Base-by-base conservation (phyloP, 2,113 vertebrate species). In the Genyomyrus donnyi region DNA sequence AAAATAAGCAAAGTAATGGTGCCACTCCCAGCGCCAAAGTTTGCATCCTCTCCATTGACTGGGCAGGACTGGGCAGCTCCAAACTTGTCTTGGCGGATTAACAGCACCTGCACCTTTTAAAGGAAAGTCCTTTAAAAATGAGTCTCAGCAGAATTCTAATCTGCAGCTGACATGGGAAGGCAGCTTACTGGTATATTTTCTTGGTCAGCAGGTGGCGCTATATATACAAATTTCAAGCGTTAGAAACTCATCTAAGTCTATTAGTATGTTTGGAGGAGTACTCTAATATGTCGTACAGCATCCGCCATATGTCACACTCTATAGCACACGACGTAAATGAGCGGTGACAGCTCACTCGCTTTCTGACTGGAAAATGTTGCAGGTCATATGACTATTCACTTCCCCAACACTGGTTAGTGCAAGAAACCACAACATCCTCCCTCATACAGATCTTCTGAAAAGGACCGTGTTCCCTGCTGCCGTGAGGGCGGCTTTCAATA, bases 391-490 rank as follows among this genome's bases (percentile, higher is more conserved):
- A 66, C 87, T 13, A 31, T n/a, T 84, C 10, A 92, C 90, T 92
- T 92, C 92, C 91, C 87, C 52, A 85, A 89, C 86, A 90, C 90
- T 85, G 31, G 92, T 91, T 89, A 85, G 90, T 90, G 91, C 66
- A 86, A 89, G 90, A 92, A 93, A 84, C 92, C 88, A 56, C 91
- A 91, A 91, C 90, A 92, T 93, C 92, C 92, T 91, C 89, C 88
- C 62, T 92, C 35, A 89, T 45, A 42, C 39, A 88, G 58, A 45
- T 88, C 31, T 49, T 42, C 6, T 87, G 42, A 90, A 85, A 90
- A 48, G 74, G 85, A 27, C 4, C 27, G 17, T 27, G 85, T 53
- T 49, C 39, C 31, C 53, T 49, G 35, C 31, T 46, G 5, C 39
- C 31, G 27, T 62, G 7, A 84, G 74, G 35, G 66, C 7, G 1